A percentile compares a stretch with the other conserved stretches of the same genome.
Conservation (phyloP, 2,888 invertebrate species). For the Entomobrya proxima region DNA sequence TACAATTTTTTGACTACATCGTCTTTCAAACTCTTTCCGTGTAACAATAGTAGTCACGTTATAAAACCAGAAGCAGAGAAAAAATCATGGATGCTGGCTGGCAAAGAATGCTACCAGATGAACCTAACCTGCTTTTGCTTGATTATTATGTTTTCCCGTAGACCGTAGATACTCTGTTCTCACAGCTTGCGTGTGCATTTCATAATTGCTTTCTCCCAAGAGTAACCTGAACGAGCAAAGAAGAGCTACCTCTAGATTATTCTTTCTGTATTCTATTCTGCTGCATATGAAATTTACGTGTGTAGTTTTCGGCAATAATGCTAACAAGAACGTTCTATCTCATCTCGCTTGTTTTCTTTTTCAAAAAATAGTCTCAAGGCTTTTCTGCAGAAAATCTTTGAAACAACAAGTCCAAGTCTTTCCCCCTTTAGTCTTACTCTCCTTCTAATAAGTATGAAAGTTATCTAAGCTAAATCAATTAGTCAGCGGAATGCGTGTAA, state of each 20-base stretch:
- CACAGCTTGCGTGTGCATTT: slow-evolving; percentile 12
- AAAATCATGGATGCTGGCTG: too few relatives aligned
- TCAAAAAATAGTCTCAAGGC: neutral
- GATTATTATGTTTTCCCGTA: neutral
- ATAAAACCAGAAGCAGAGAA: too few relatives aligned
- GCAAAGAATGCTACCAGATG: neutral
- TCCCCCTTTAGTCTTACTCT: neutral
- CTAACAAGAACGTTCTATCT: neutral
- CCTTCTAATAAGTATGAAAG: neutral
- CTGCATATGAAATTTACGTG: neutral
- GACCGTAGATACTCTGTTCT: neutral
- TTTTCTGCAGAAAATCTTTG: neutral
- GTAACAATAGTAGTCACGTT: too few relatives aligned
- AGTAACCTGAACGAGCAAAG: slow-evolving; percentile 11
- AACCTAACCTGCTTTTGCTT: slow-evolving; percentile 13
- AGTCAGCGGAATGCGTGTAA: slow-evolving; percentile 42
- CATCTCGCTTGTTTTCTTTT: slow-evolving; percentile 19
- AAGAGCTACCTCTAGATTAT: too few relatives aligned
- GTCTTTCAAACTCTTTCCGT: too few relatives aligned
- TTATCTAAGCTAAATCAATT: slow-evolving; percentile 58
- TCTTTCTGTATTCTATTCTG: too few relatives aligned
- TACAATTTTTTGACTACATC: too few relatives aligned
- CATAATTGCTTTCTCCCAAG: slow-evolving; percentile 51
- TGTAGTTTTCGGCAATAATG: slow-evolving; percentile 31
- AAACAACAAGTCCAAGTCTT: neutral